Percentiles rank a stretch among this genome's conserved stretches.
Evolutionary conservation across 2,797 vertebrate genomes (phyloP).

Genomic region (Limnodromus scolopaceus): DNA sequence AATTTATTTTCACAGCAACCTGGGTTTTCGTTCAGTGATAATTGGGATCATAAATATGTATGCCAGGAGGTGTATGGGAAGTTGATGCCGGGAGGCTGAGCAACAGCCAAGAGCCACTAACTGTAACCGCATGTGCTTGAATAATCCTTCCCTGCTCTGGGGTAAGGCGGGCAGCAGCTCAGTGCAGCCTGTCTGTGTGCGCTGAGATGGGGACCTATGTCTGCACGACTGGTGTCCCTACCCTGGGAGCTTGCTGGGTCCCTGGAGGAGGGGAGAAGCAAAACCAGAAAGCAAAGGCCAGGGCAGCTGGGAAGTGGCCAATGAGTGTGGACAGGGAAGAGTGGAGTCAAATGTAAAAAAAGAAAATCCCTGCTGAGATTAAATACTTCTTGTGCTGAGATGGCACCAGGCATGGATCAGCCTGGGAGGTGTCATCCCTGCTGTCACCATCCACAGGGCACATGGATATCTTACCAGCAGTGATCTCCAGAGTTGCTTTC

Average conservation of each 20-base stretch:
- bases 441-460: not conserved
- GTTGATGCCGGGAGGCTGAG: not conserved
- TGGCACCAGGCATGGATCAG: not conserved
- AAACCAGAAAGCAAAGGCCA: not conserved
- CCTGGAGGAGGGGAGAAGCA: not conserved
- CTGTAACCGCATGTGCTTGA: not conserved
- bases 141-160: not conserved
- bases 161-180: not conserved
- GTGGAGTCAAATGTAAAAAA: not conserved
- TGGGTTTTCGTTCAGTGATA: not conserved
- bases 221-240: not conserved
- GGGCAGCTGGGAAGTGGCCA: not conserved
- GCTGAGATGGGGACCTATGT: not conserved
- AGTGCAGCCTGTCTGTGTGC: not conserved
- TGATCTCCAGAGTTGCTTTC: not conserved
- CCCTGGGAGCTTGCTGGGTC: not conserved
- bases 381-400: not conserved
- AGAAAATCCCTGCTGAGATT: not conserved
- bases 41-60: conserved; percentile 51
- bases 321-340: not conserved
- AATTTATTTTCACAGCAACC: conserved; percentile 40
- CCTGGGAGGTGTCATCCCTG: not conserved
- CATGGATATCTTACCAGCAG: not conserved
- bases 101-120: not conserved
- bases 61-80: not conserved